Evolutionary conservation across 2,797 vertebrate genomes (phyloP).

Genomic region (Anguilla pacifica): DNA sequence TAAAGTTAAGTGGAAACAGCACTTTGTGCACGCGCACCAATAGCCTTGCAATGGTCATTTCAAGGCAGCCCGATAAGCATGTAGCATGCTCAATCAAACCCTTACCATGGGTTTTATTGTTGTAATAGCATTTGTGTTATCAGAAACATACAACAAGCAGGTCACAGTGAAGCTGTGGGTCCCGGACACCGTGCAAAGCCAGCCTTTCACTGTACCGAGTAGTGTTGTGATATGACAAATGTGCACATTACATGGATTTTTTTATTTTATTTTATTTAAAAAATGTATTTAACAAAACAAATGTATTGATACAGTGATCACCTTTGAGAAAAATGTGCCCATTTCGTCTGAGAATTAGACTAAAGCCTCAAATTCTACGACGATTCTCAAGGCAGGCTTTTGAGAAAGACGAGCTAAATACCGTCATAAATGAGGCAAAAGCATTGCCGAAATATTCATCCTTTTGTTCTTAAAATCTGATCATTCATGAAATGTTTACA

Average conservation of each 20-base stretch:
- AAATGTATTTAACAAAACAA: not conserved
- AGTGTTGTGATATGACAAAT: not conserved
- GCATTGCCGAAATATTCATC: not conserved
- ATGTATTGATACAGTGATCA: not conserved
- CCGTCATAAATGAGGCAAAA: not conserved
- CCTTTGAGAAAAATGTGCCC: not conserved
- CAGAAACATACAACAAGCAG: constrained; percentile 13
- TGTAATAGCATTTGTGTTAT: not conserved
- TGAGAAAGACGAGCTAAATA: too few species aligned
- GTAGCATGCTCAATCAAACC: not conserved
- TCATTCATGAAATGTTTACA: not conserved
- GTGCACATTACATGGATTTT: not conserved
- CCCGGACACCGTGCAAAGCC: not conserved
- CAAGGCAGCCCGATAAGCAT: not conserved
- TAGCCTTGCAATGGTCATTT: not conserved
- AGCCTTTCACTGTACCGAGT: not conserved
- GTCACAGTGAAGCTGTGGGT: not conserved
- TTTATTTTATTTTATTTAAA: too few species aligned
- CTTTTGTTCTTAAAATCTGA: not conserved
- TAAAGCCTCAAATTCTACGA: not conserved
- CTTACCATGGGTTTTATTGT: not conserved
- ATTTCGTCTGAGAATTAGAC: not conserved
- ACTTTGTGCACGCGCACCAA: not conserved
- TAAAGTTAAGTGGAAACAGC: not conserved
- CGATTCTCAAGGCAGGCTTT: not conserved